Evolutionary conservation across 1,140 invertebrate species (phyloP), one percentile per base, ranked within the genome.

Genomic region (Idris sp.): DNA sequence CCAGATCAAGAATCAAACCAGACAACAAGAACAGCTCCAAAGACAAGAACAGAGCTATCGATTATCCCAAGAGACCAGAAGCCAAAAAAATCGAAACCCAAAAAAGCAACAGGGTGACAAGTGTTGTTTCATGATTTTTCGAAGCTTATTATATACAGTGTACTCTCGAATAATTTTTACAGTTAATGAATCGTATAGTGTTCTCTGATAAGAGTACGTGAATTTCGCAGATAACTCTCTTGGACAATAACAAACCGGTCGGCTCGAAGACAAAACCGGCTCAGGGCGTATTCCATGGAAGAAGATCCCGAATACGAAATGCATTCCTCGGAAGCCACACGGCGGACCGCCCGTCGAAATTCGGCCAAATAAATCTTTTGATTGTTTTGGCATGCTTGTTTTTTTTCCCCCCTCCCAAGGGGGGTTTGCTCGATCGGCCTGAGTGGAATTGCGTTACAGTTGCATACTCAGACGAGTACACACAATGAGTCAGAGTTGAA

Each of bases 341-440:
- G 65, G 46, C 53, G 77, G 79, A 68, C 68, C 54, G 78, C 77
- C 74, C 81, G 78, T 81, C 80, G 83, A 84, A 84, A 83, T 85
- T 84, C 83, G 83, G 76, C 74, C 82, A 83, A 85, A 85, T 85
- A 85, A 85, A 85, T 85, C 84, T 84, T 74, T 65, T 72, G 74
- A 58, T 46, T 74, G 25, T 56, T 56, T 48, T 51, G 30, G 53
- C 46, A 53, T 58, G 61, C 25, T 68, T 48, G 48, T 69, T 69
- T 69, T 75, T 58, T 62, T 7, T 15, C 10, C 10, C 3, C 11
- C 28, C 5, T 30, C 9, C 2, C n/a, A 6, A 8, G 10, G 31
- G 18, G n/a, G n/a, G 43, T 41, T 58, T 46, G 38, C 36, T 41
- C 67, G 54, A 18, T 58, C 41, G 36, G 46, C 59, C 8, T n/a